Conservation (phyloP, 2,797 vertebrate genomes). For the Gallirallus australis region DNA sequence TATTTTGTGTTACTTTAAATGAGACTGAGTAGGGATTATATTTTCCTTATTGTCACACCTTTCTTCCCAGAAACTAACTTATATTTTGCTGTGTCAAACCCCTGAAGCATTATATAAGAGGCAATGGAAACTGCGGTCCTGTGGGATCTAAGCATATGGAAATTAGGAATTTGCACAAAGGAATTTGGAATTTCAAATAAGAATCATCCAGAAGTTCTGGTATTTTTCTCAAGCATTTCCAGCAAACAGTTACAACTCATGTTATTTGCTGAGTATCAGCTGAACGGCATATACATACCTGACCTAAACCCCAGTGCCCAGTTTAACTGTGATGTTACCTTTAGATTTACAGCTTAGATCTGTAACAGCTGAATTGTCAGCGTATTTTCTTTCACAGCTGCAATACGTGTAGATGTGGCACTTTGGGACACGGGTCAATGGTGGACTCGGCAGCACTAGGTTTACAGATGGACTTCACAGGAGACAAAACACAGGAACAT, state of each 20-base stretch:
- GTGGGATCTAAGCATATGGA: background rate
- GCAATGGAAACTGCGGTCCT: background rate
- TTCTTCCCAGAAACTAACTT: background rate
- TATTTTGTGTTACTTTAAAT: background rate
- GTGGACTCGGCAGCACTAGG: too few species aligned
- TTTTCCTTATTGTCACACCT: background rate
- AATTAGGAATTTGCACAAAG: background rate
- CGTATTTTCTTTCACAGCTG: background rate
- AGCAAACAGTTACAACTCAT: background rate
- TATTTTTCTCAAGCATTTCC: background rate
- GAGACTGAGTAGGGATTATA: accelerated
- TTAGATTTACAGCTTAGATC: background rate
- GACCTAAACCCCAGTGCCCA: background rate
- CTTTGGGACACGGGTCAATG: too few species aligned
- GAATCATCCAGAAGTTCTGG: background rate
- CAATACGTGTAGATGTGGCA: accelerated
- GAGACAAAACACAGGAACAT: background rate
- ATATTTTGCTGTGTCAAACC: background rate
- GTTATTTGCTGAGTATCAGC: background rate
- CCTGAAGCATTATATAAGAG: background rate
- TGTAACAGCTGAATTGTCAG: background rate
- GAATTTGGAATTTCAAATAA: too few species aligned
- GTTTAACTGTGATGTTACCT: background rate
- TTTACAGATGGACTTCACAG: background rate
- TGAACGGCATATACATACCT: background rate